Evolutionary conservation across 2,113 vertebrate genomes (phyloP).

Genomic region (Misgurnus mizolepis): DNA sequence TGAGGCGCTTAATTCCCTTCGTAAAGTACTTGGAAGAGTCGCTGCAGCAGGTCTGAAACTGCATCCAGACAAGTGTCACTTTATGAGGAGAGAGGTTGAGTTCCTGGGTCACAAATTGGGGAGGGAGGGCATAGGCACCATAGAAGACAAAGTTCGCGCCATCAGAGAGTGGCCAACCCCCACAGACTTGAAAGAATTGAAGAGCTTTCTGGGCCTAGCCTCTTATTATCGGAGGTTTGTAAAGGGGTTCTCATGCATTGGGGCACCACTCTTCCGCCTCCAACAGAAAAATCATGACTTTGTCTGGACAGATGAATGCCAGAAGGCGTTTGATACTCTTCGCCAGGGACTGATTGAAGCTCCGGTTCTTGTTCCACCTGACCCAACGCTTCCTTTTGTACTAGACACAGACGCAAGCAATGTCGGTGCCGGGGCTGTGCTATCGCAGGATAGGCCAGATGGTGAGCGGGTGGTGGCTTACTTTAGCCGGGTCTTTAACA

Average conservation of each 20-base stretch:
- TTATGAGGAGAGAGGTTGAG: constrained; percentile 16
- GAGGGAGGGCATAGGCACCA: not conserved
- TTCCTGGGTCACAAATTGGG: constrained; percentile 29
- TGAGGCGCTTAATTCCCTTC: not conserved
- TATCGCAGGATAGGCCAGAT: not conserved
- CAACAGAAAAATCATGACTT: no score
- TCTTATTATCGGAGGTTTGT: not conserved
- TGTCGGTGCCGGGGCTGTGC: not conserved
- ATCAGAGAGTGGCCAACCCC: not conserved
- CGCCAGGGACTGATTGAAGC: not conserved
- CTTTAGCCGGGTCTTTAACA: constrained; percentile 23
- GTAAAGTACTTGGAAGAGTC: constrained; percentile 11
- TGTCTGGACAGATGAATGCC: not conserved
- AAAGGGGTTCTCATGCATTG: constrained; percentile 11
- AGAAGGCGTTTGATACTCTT: not conserved
- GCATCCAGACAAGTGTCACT: constrained; percentile 39
- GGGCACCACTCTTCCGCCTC: not conserved
- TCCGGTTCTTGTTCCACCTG: not conserved
- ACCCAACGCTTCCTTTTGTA: not conserved
- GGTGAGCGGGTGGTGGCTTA: constrained; percentile 37
- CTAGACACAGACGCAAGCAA: not conserved
- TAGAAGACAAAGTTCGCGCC: not conserved
- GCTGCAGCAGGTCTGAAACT: constrained; percentile 27
- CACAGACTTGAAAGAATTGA: not conserved
- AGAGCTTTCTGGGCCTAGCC: not conserved